Conservation (phyloP, 2,797 vertebrate species). For the Hoplostethus mediterraneus region DNA sequence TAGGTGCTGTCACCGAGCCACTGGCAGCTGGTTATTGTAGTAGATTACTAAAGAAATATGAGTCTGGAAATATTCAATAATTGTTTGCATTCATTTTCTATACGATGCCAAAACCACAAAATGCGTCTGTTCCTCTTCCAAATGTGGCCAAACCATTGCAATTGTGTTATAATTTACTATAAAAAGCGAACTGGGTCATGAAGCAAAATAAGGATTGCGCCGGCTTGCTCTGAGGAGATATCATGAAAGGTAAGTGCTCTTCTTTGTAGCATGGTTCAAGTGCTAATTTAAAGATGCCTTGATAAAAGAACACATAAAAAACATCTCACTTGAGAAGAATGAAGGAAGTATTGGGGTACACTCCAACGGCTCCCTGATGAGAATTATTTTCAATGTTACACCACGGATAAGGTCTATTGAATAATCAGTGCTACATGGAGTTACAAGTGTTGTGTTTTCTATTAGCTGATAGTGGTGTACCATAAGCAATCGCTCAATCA, state of each 20-base stretch:
- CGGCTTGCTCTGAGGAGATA: conserved; percentile 51
- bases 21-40: conserved; percentile 21
- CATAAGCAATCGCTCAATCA: conserved; percentile 23
- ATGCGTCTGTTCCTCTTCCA: conserved; percentile 23
- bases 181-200: conserved; percentile 36
- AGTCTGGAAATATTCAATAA: conserved; percentile 25
- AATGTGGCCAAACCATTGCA: background rate
- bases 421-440: conserved; percentile 41
- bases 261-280: conserved; percentile 65
- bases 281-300: conserved; percentile 70
- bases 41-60: conserved; percentile 1
- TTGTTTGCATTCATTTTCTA: conserved; percentile 22
- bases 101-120: conserved; percentile 9
- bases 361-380: conserved; percentile 39
- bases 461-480: background rate
- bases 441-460: conserved; percentile 24
- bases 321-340: conserved; percentile 56
- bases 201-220: conserved; percentile 57
- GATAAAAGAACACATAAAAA: conserved; percentile 60
- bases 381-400: conserved; percentile 50
- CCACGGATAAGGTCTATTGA: conserved; percentile 35
- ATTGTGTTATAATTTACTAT: conserved; percentile 38
- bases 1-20: conserved; percentile 24
- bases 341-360: conserved; percentile 34
- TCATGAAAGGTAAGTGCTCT: conserved; percentile 66